Evolutionary conservation across 2,888 invertebrate species (phyloP).

Genomic region (Temnothorax rugatulus): DNA sequence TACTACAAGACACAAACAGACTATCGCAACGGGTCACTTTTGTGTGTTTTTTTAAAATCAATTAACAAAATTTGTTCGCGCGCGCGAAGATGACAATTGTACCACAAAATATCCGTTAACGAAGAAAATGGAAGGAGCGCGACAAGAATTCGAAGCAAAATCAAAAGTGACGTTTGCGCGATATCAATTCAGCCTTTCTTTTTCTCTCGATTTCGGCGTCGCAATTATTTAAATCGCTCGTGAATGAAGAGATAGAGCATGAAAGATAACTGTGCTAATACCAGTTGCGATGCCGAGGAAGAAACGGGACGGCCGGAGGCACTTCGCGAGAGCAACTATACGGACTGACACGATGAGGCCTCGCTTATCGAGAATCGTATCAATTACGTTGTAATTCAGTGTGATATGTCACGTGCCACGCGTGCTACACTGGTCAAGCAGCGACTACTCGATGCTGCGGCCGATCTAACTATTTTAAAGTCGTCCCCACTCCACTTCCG

Average conservation of each 20-base stretch:
- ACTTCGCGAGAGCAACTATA: conserved; percentile 24
- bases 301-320: not conserved
- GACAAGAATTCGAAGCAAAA: not conserved
- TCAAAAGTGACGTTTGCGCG: not conserved
- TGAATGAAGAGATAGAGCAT: conserved; percentile 8
- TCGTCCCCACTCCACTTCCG: conserved; percentile 35
- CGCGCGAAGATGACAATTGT: not conserved
- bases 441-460: conserved; percentile 45
- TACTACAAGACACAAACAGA: not conserved
- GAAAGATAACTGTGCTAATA: conserved; percentile 6
- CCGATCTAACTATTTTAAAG: conserved; percentile 49
- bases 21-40: not conserved
- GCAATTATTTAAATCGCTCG: not conserved
- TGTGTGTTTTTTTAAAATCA: not conserved
- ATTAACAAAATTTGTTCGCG: not conserved
- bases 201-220: not conserved
- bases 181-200: not conserved
- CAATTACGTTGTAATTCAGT: conserved; percentile 70
- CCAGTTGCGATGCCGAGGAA: conserved; percentile 21
- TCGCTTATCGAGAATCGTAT: conserved; percentile 41
- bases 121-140: not conserved
- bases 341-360: conserved; percentile 46
- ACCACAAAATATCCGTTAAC: not conserved
- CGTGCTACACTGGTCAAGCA: conserved; percentile 44
- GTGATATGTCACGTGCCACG: conserved; percentile 74